Conservation (phyloP, 2,888 invertebrate species). For the Leptodirus hochenwartii region DNA sequence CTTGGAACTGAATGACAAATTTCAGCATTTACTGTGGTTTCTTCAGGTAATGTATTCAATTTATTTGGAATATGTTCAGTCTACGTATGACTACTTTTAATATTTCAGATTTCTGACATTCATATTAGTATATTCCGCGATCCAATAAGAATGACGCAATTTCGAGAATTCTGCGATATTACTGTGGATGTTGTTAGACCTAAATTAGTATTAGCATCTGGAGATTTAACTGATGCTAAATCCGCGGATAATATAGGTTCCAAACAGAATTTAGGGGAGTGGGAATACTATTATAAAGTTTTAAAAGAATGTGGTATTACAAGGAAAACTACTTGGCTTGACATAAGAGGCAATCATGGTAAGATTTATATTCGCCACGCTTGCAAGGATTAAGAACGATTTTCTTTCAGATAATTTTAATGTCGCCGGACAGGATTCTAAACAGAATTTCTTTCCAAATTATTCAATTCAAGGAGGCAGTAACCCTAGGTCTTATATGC, state of each 20-base stretch:
- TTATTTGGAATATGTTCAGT: constrained; percentile 5
- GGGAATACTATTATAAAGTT: constrained; percentile 57
- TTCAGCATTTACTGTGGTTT: constrained; percentile 45
- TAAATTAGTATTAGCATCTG: constrained; percentile 60
- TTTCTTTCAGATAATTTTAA: constrained; percentile 70
- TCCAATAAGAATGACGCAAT: constrained; percentile 50
- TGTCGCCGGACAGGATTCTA: constrained; percentile 45
- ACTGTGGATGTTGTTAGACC: constrained; percentile 60
- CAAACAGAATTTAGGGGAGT: constrained; percentile 62
- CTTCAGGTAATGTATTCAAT: constrained; percentile 37
- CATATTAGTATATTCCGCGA: constrained; percentile 77
- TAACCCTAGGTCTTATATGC: constrained; percentile 55
- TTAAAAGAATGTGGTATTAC: constrained; percentile 46
- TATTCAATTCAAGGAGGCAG: constrained; percentile 61
- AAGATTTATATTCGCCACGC: constrained; percentile 15
- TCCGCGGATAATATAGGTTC: constrained; percentile 62
- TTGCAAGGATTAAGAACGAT: too few species aligned
- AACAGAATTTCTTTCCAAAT: constrained; percentile 56
- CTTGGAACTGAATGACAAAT: constrained; percentile 6
- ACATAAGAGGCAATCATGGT: constrained; percentile 88
- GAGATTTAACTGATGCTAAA: constrained; percentile 82
- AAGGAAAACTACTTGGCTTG: constrained; percentile 63
- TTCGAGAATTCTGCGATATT: constrained; percentile 59
- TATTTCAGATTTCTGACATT: constrained; percentile 64
- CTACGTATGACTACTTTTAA: constrained; percentile 11